These are phyloP conservation scores for Myotis pilosus DNA, from an alignment of 2,797 vertebrate genomes.

Conservation along the genomic window DNA sequence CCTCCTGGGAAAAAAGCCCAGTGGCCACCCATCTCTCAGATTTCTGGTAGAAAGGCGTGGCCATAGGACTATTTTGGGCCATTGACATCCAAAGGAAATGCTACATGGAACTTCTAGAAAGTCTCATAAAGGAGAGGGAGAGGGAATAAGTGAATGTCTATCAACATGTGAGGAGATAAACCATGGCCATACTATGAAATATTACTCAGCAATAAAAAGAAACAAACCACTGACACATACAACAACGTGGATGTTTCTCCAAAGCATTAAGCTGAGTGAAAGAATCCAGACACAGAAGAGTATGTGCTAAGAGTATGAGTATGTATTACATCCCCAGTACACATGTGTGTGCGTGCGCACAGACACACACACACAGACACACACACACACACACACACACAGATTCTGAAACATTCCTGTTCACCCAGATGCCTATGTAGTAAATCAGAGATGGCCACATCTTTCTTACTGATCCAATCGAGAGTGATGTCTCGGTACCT, in stretches of 20 bases:
- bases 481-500: not conserved
- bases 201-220: not conserved
- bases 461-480: not conserved
- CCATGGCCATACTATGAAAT: not conserved
- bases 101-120: not conserved
- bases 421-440: not conserved
- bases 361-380: not conserved
- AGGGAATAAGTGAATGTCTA: not conserved
- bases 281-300: not conserved
- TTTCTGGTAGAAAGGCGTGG: not conserved
- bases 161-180: not conserved
- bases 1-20: not conserved
- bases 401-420: not conserved
- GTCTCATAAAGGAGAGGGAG: not conserved
- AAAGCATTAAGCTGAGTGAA: not conserved
- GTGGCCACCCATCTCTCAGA: not conserved
- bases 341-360: fast-evolving
- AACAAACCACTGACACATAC: not conserved
- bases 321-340: not conserved
- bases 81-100: not conserved
- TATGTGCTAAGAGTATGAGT: too few relatives aligned
- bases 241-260: not conserved
- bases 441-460: not conserved
- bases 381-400: not conserved
- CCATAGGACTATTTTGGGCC: not conserved